Evolutionary conservation across 2,797 vertebrate genomes (phyloP).

Genomic region (Enteromius treurensis): DNA sequence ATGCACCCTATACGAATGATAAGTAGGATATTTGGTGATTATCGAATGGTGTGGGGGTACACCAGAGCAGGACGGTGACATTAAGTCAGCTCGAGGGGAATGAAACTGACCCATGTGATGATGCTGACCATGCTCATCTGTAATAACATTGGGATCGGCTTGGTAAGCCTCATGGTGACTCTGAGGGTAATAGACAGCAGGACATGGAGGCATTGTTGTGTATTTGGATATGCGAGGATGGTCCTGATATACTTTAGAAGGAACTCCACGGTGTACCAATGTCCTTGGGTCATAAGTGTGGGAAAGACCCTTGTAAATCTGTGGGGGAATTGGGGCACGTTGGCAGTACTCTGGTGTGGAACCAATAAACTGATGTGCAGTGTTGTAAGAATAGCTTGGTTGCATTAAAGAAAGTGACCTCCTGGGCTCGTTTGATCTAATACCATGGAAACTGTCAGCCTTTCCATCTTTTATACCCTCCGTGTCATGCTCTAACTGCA

Average conservation of each 20-base stretch:
- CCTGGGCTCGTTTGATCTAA: conserved; percentile 59
- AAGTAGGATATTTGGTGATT: conserved; percentile 65
- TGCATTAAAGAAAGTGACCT: conserved; percentile 69
- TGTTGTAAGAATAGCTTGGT: conserved; percentile 69
- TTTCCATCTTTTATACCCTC: conserved; percentile 66
- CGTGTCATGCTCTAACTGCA: conserved; percentile 65
- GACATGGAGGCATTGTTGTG: conserved; percentile 73
- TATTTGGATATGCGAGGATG: conserved; percentile 75
- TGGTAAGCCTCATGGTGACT: conserved; percentile 66
- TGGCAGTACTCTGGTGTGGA: conserved; percentile 71
- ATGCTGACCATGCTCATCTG: conserved; percentile 60
- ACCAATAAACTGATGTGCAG: conserved; percentile 61
- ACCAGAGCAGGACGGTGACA: conserved; percentile 64
- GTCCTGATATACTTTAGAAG: conserved; percentile 74
- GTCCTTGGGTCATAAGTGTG: conserved; percentile 74
- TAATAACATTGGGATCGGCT: conserved; percentile 65
- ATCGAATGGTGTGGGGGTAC: conserved; percentile 64
- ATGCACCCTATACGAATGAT: conserved; percentile 66
- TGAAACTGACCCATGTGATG: conserved; percentile 65
- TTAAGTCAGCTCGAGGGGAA: conserved; percentile 63
- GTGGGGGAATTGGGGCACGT: conserved; percentile 68
- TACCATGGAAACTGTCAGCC: conserved; percentile 62
- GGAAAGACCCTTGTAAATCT: conserved; percentile 68
- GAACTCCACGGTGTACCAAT: conserved; percentile 64
- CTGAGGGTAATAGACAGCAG: conserved; percentile 76